A percentile compares a stretch with the other conserved stretches of the same genome.
Evolutionary conservation across 2,113 vertebrate species (phyloP).

Genomic region (Empidonax traillii): DNA sequence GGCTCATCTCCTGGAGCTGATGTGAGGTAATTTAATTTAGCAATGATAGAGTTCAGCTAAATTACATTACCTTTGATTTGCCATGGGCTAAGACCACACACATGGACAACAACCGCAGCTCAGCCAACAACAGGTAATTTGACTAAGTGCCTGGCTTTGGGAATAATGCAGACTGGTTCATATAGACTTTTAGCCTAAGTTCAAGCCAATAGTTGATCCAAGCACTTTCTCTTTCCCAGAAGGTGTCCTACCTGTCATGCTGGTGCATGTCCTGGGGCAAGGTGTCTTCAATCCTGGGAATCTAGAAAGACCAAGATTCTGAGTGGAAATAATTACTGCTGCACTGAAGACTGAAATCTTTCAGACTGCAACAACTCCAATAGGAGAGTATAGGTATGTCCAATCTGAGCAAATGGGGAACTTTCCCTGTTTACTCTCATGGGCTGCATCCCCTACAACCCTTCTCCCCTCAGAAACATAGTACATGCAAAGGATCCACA

Average conservation of each 20-base stretch:
- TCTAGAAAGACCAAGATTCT: background rate
- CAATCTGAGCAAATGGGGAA: background rate
- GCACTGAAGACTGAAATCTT: background rate
- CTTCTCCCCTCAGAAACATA: background rate
- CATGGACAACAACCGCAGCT: background rate
- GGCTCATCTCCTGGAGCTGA: background rate
- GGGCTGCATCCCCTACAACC: background rate
- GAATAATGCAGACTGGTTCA: background rate
- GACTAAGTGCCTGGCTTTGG: background rate
- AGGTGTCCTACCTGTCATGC: background rate
- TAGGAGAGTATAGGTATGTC: background rate
- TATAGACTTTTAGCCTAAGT: background rate
- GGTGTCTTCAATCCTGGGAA: background rate
- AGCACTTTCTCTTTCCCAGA: background rate
- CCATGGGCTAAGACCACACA: slow-evolving; percentile 6
- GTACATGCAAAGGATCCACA: background rate
- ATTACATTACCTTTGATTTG: background rate
- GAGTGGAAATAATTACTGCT: background rate
- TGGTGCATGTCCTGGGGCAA: background rate
- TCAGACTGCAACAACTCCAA: background rate
- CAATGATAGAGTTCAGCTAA: background rate
- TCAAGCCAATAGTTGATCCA: background rate
- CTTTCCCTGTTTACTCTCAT: background rate
- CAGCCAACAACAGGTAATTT: background rate
- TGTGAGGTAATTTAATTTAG: background rate